Conservation (phyloP, 2,797 vertebrate species). For the Leptoclinus maculatus region DNA sequence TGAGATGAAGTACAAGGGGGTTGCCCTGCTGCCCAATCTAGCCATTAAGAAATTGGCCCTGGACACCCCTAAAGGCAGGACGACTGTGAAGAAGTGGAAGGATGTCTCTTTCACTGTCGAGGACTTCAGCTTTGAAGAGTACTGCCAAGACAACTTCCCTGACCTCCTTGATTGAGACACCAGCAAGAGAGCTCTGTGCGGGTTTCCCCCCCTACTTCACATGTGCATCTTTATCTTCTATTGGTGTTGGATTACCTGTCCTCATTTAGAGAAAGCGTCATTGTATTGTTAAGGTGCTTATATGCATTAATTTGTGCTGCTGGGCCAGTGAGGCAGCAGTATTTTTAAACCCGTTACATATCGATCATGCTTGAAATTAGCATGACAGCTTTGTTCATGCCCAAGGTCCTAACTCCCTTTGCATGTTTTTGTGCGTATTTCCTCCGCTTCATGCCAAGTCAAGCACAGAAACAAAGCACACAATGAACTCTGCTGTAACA, state of each 20-base stretch:
- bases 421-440: conserved; percentile 26
- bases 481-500: conserved; percentile 13
- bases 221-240: not conserved
- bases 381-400: conserved; percentile 64
- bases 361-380: conserved; percentile 63
- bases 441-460: conserved; percentile 18
- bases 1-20: conserved; percentile 88
- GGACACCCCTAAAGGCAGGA: conserved; percentile 77
- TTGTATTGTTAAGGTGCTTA: not conserved
- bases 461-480: conserved; percentile 7
- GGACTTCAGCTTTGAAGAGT: conserved; percentile 84
- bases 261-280: not conserved
- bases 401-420: conserved; percentile 28
- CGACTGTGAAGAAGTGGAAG: conserved; percentile 88
- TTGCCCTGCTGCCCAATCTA: conserved; percentile 87
- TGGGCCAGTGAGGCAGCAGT: conserved; percentile 8
- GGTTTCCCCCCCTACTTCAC: not conserved
- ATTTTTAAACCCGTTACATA: conserved; percentile 31
- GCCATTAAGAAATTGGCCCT: conserved; percentile 87
- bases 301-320: conserved; percentile 3
- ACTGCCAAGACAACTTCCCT: conserved; percentile 61
- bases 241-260: not conserved
- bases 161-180: conserved; percentile 54
- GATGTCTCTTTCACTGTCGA: conserved; percentile 83
- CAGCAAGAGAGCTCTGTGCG: not conserved